Percentiles rank a stretch among this genome's conserved stretches.
phyloP scores from a whole-genome alignment of 2,888 invertebrate genomes.

The Euspilapteryx auroguttella region DNA sequence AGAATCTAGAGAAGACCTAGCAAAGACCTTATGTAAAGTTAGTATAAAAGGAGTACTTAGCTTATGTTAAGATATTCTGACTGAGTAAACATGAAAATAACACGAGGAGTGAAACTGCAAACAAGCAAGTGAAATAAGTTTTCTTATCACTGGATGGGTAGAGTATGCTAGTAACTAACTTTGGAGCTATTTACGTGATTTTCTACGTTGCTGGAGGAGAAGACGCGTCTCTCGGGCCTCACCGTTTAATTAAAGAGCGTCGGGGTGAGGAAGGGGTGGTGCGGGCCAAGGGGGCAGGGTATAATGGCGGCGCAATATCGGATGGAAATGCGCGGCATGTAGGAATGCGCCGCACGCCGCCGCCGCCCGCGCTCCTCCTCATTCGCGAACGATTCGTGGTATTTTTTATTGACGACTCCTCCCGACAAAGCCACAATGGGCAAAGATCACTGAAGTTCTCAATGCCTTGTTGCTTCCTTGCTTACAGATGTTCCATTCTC shows the following conservation, averaged over 20 bases:
- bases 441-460: too few relatives aligned
- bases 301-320: constrained; percentile 62
- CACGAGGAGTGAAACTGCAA: neutral
- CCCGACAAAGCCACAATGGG: constrained; percentile 29
- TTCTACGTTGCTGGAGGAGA: constrained; percentile 39
- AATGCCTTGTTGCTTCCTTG: too few relatives aligned
- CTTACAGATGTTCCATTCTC: too few relatives aligned
- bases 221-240: constrained; percentile 55
- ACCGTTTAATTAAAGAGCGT: constrained; percentile 61
- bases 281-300: constrained; percentile 38
- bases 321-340: constrained; percentile 62
- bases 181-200: constrained; percentile 52
- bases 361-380: constrained; percentile 24
- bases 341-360: constrained; percentile 55
- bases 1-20: too few relatives aligned
- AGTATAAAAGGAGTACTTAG: too few relatives aligned
- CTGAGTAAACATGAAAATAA: too few relatives aligned
- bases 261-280: constrained; percentile 34
- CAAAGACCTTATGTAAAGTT: too few relatives aligned
- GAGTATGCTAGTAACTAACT: constrained; percentile 22
- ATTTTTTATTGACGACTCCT: constrained; percentile 59
- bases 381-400: constrained; percentile 55
- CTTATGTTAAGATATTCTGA: too few relatives aligned
- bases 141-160: constrained; percentile 5
- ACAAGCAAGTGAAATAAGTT: constrained; percentile 2